These are phyloP conservation scores for Potamarius usumacintae DNA, from an alignment of 2,113 vertebrate genomes.

Conservation along the genomic window DNA sequence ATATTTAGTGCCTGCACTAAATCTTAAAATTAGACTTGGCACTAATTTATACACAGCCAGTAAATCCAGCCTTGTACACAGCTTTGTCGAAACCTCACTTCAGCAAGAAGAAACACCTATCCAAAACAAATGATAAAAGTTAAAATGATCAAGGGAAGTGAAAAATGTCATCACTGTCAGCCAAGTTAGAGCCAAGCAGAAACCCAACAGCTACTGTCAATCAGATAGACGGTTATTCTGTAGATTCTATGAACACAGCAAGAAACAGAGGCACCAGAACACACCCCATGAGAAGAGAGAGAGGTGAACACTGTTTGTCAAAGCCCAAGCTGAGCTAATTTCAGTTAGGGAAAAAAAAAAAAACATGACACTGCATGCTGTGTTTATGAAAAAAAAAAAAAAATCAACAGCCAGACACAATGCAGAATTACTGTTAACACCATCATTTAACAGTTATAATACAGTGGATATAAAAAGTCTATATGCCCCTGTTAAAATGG, in stretches of 20 bases:
- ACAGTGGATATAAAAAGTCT: neutral
- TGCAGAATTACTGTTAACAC: neutral
- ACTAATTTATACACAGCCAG: neutral
- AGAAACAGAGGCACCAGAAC: neutral
- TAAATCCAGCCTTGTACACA: neutral
- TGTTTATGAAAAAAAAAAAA: neutral
- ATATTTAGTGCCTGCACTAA: neutral
- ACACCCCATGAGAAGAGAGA: neutral
- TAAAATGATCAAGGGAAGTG: neutral
- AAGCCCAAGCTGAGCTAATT: neutral
- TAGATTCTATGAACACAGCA: neutral
- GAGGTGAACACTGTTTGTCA: neutral
- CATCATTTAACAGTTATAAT: neutral
- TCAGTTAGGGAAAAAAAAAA: neutral
- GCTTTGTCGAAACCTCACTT: neutral
- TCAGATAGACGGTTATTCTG: neutral
- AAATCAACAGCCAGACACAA: neutral
- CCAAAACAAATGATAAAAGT: constrained; percentile 9
- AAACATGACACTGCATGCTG: neutral
- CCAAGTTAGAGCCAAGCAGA: neutral
- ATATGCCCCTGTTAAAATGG: neutral
- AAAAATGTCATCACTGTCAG: neutral
- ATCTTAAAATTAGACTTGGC: neutral
- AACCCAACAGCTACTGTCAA: neutral
- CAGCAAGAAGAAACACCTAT: neutral